phyloP scores from a whole-genome alignment of 35 echinoderm and acorn worm genomes.

The Ptychodera flava region DNA sequence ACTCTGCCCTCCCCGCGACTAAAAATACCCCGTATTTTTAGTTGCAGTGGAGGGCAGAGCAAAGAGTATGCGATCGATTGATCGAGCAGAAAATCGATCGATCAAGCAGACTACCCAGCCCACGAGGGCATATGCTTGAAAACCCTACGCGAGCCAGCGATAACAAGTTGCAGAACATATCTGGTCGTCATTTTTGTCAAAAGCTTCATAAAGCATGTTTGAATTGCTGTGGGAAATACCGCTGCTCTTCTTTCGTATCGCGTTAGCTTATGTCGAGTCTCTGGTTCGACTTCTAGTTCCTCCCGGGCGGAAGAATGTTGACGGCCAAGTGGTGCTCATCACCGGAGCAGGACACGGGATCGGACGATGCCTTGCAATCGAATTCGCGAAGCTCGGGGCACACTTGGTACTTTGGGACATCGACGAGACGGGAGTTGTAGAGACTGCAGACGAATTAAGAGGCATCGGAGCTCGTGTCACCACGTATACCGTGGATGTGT shows the following conservation, averaged over 20 bases:
- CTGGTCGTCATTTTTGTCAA: too few relatives aligned
- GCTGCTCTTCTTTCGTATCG: slow-evolving; percentile 6
- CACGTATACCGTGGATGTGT: slow-evolving; percentile 71
- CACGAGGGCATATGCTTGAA: too few relatives aligned
- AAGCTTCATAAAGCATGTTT: too few relatives aligned
- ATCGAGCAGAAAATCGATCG: too few relatives aligned
- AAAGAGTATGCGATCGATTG: too few relatives aligned
- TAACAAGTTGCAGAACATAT: too few relatives aligned
- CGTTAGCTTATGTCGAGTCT: slow-evolving; percentile 20
- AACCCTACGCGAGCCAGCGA: too few relatives aligned
- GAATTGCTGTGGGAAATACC: too few relatives aligned
- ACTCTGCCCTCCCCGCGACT: too few relatives aligned
- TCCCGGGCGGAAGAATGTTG: slow-evolving; percentile 32
- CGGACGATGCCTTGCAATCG: slow-evolving; percentile 40
- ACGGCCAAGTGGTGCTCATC: slow-evolving; percentile 40
- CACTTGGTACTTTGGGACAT: slow-evolving; percentile 81
- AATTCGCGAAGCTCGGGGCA: slow-evolving; percentile 49
- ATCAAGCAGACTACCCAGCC: too few relatives aligned
- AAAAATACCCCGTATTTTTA: too few relatives aligned
- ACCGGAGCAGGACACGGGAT: slow-evolving; percentile 75
- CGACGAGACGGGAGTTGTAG: slow-evolving; percentile 54
- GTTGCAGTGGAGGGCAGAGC: too few relatives aligned
- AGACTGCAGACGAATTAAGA: slow-evolving; percentile 49
- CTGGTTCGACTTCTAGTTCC: slow-evolving; percentile 44
- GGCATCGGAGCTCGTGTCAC: slow-evolving; percentile 19